A percentile compares a stretch with the other conserved stretches of the same genome.
These are phyloP conservation scores for Caenorhabditis afra DNA, from an alignment of 2,888 invertebrate species.

Conservation along the genomic window DNA sequence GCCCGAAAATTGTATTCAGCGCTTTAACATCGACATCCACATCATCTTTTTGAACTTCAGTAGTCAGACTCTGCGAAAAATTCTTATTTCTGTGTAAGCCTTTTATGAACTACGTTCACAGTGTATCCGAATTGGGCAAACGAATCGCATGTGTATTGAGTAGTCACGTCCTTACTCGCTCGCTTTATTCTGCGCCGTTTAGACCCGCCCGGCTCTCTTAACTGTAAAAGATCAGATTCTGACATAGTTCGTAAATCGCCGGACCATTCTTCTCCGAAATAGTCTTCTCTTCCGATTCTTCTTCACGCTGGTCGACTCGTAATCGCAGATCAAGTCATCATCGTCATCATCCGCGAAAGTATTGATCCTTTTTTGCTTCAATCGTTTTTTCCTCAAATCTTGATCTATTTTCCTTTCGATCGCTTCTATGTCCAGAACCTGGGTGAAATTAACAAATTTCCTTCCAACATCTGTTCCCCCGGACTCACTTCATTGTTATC, in stretches of 20 bases:
- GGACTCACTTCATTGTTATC: slow-evolving; percentile 1
- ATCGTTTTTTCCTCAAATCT: slow-evolving; percentile 5
- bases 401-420: slow-evolving; percentile 24
- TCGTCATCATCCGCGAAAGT: neutral
- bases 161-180: slow-evolving; percentile 15
- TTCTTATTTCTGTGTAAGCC: neutral
- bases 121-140: slow-evolving; percentile 4
- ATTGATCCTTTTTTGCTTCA: slow-evolving; percentile 5
- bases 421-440: neutral
- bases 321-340: slow-evolving; percentile 24
- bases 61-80: slow-evolving; percentile 9
- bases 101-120: slow-evolving; percentile 1
- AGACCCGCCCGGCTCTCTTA: neutral
- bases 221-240: slow-evolving; percentile 4
- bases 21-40: slow-evolving; percentile 8
- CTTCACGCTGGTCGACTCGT: slow-evolving; percentile 10
- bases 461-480: neutral
- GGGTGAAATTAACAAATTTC: neutral
- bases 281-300: slow-evolving; percentile 32
- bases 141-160: slow-evolving; percentile 24
- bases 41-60: slow-evolving; percentile 11
- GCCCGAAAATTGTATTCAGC: slow-evolving; percentile 7
- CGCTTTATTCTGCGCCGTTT: slow-evolving; percentile 27
- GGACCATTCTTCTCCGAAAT: slow-evolving; percentile 29
- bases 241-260: neutral